Evolutionary conservation across 2,113 vertebrate species (phyloP).

Genomic region (Grammomys dolichurus): DNA sequence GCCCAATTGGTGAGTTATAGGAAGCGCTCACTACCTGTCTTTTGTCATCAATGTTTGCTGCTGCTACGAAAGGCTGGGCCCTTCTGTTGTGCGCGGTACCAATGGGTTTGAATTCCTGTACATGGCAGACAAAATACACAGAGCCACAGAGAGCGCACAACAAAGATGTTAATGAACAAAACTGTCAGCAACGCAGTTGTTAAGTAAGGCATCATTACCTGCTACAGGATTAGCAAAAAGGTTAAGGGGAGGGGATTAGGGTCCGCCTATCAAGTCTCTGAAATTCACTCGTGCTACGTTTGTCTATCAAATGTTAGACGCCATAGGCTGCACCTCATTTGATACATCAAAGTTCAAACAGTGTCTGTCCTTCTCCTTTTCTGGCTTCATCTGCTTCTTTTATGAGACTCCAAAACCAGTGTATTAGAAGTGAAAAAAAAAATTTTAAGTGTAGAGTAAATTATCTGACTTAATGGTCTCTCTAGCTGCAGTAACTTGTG

Average conservation of each 20-base stretch:
- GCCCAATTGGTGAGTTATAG: constrained; percentile 99
- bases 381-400: neutral
- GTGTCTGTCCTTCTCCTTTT: neutral
- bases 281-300: neutral
- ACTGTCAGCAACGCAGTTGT: constrained; percentile 74
- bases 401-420: constrained; percentile 28
- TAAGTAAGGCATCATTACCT: constrained; percentile 79
- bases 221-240: constrained; percentile 10
- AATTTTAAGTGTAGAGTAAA: neutral
- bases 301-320: neutral
- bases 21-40: constrained; percentile 97
- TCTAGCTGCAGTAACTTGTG: neutral
- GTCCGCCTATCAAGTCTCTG: constrained; percentile 52
- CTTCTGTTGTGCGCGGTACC: constrained; percentile 95
- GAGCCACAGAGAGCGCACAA: constrained; percentile 88
- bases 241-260: constrained; percentile 56
- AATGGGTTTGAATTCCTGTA: constrained; percentile 96
- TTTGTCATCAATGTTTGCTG: constrained; percentile 97
- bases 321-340: neutral
- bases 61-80: constrained; percentile 97
- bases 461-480: neutral
- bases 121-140: constrained; percentile 91
- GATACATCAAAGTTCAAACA: neutral
- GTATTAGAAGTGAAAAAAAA: neutral
- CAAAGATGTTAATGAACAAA: constrained; percentile 82